A percentile compares a stretch with the other conserved stretches of the same genome.
phyloP scores from a whole-genome alignment of 2,113 vertebrate genomes.

The Miniopterus natalensis region DNA sequence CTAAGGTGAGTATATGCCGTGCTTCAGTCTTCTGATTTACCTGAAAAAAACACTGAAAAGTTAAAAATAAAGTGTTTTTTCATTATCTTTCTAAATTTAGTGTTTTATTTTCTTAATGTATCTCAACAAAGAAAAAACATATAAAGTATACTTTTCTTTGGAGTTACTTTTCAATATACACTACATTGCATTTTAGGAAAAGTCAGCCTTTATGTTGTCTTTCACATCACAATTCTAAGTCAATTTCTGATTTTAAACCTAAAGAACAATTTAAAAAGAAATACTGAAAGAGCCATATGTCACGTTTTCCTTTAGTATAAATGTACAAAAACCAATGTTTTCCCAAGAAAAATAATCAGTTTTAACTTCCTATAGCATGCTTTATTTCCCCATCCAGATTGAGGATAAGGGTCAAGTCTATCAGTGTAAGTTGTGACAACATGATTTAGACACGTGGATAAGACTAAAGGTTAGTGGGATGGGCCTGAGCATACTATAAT shows the following conservation, averaged over 20 bases:
- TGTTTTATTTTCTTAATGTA: conserved; percentile 62
- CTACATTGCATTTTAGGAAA: conserved; percentile 33
- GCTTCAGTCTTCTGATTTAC: conserved; percentile 93
- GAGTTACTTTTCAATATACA: conserved; percentile 55
- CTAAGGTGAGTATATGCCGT: conserved; percentile 91
- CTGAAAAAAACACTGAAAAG: conserved; percentile 87
- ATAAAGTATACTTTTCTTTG: conserved; percentile 5
- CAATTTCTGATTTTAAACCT: conserved; percentile 59
- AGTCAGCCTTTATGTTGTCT: neutral
- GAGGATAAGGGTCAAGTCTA: neutral
- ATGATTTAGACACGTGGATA: conserved; percentile 15
- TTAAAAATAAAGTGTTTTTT: conserved; percentile 69
- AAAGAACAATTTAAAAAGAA: conserved; percentile 11
- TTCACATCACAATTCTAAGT: conserved; percentile 45
- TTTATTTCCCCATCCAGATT: conserved; percentile 40
- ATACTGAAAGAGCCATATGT: neutral
- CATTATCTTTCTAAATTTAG: conserved; percentile 68
- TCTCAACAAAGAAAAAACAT: conserved; percentile 64
- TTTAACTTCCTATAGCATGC: conserved; percentile 28
- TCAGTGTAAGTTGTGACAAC: conserved; percentile 3
- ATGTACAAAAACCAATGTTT: conserved; percentile 26
- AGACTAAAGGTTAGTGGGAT: neutral
- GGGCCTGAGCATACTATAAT: neutral
- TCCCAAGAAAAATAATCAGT: conserved; percentile 49
- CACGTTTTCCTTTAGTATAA: conserved; percentile 18